These are phyloP conservation scores for Typhlomys cinereus DNA, from an alignment of 2,113 vertebrate genomes.

Conservation along the genomic window DNA sequence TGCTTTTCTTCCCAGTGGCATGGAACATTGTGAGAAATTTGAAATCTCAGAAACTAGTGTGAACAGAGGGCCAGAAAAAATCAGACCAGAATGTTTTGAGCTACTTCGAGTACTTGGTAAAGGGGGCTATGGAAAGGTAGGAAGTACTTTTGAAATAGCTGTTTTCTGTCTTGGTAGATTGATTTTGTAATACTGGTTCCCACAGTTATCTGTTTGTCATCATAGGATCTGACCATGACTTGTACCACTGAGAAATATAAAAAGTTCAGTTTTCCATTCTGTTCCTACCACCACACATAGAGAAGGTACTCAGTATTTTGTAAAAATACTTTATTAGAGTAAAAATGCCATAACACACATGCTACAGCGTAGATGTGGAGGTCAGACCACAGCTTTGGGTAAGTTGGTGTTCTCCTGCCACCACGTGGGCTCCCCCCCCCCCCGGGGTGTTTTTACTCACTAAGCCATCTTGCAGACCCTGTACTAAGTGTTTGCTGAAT, in stretches of 20 bases:
- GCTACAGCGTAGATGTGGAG: no score
- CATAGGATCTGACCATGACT: not conserved
- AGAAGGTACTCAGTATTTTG: no score
- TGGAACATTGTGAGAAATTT: slow-evolving; percentile 99
- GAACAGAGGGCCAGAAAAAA: slow-evolving; percentile 98
- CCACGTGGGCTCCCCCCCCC: no score
- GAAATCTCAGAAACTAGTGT: slow-evolving; percentile 99
- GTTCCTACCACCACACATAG: not conserved
- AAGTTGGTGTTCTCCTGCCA: no score
- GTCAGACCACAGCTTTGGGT: no score
- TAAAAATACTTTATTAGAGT: no score
- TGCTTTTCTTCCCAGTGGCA: slow-evolving; percentile 88
- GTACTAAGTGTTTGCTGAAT: not conserved
- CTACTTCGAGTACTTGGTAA: slow-evolving; percentile 97
- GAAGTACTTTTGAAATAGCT: slow-evolving; percentile 60
- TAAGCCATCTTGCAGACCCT: no score
- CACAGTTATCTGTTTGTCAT: slow-evolving; percentile 6
- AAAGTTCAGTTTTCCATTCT: slow-evolving; percentile 13
- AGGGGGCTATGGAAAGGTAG: slow-evolving; percentile 99
- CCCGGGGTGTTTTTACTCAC: no score
- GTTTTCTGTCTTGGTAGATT: slow-evolving; percentile 52
- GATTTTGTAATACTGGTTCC: not conserved
- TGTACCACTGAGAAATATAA: slow-evolving; percentile 6
- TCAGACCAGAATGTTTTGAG: slow-evolving; percentile 98
- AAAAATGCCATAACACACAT: no score